Percentiles rank a stretch among this genome's conserved stretches.
phyloP scores from a whole-genome alignment of 2,113 vertebrate genomes.

The Aspidoscelis tigris region DNA sequence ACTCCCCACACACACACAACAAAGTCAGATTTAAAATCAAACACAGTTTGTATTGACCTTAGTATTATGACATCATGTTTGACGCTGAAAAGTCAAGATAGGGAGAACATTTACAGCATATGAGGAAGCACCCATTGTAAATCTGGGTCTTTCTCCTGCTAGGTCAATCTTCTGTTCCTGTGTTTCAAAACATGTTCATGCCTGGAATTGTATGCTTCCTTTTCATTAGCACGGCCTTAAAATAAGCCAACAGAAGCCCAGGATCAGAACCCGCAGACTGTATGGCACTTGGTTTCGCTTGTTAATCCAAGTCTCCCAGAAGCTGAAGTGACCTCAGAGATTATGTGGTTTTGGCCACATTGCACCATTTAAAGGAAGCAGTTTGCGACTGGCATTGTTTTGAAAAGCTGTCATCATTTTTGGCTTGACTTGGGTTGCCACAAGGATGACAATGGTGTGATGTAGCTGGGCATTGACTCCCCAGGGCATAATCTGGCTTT shows the following conservation, averaged over 20 bases:
- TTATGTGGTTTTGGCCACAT: constrained; percentile 36
- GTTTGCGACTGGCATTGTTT: constrained; percentile 10
- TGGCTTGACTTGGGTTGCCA: constrained; percentile 30
- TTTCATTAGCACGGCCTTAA: constrained; percentile 20
- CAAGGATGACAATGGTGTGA: constrained; percentile 30
- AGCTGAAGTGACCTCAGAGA: constrained; percentile 29
- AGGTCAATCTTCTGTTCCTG: neutral
- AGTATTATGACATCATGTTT: too few species aligned
- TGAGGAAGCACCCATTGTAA: neutral
- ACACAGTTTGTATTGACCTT: too few species aligned
- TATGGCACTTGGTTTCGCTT: constrained; percentile 28
- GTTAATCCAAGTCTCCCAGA: constrained; percentile 8
- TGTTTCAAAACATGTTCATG: neutral
- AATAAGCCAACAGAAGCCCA: neutral
- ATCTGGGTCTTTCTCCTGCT: too few species aligned
- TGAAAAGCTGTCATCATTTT: constrained; percentile 22
- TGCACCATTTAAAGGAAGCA: constrained; percentile 12
- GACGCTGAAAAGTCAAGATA: neutral
- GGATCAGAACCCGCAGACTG: constrained; percentile 27
- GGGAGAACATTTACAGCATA: neutral
- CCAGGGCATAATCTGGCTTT: constrained; percentile 33
- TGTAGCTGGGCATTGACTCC: constrained; percentile 17
- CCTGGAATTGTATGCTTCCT: constrained; percentile 6
- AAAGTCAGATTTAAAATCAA: too few species aligned
- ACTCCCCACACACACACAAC: too few species aligned